Evolutionary conservation across 2,113 vertebrate genomes (phyloP).

Genomic region (Varanus komodoensis): DNA sequence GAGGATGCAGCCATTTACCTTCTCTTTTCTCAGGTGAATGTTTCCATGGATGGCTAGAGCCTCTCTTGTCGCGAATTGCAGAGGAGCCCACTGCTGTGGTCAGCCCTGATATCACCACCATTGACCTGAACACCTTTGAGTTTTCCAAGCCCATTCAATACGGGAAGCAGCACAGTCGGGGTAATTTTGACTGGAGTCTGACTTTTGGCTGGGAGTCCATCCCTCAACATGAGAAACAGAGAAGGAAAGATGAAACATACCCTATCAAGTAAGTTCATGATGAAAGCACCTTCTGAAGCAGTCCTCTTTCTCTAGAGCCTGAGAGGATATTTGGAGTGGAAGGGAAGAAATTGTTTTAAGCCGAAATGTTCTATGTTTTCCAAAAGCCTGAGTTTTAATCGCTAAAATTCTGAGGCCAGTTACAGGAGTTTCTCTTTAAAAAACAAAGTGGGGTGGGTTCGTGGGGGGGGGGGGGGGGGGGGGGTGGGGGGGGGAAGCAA

Average conservation of each 20-base stretch:
- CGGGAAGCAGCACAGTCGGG: conserved; percentile 85
- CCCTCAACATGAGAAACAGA: conserved; percentile 78
- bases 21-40: conserved; percentile 87
- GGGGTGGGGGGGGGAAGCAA: neutral
- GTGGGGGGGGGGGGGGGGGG: too few species aligned
- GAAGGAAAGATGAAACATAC: conserved; percentile 93
- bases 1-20: neutral
- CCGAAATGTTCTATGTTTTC: neutral
- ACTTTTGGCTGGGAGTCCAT: conserved; percentile 91
- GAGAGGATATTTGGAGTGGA: neutral
- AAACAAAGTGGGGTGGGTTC: too few species aligned
- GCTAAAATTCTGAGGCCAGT: neutral
- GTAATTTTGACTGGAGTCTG: conserved; percentile 97
- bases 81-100: conserved; percentile 92
- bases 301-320: neutral
- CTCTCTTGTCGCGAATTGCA: conserved; percentile 89
- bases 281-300: neutral
- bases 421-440: neutral
- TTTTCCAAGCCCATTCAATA: conserved; percentile 86
- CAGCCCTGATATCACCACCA: conserved; percentile 93
- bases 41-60: conserved; percentile 95
- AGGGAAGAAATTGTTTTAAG: neutral
- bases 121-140: conserved; percentile 90
- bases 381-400: neutral
- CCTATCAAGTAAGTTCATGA: conserved; percentile 88